Base-by-base conservation (phyloP, 2,888 invertebrate species). In the Hypolimnas misippus region DNA sequence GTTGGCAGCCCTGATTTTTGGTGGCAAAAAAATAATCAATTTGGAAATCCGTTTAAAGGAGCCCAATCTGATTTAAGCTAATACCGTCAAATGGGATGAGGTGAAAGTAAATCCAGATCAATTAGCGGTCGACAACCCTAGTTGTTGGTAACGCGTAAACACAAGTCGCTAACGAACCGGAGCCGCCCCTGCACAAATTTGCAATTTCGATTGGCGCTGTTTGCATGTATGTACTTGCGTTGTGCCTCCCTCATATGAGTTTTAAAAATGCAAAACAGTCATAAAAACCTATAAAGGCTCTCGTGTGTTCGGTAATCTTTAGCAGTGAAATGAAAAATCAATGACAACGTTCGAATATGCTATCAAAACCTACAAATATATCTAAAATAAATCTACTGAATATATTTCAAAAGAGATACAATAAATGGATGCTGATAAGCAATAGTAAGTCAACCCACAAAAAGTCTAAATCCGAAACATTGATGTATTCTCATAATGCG, bases 161-260 rank as follows among this genome's bases (percentile, higher is more conserved):
- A 91, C 88, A 88, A 87, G 87, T 87, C 85, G 84, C 89, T 92
- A 92, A 92, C 91, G 91, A 92, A 92, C 88, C 89, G 83, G 78
- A 77, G 80, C 85, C 82, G 87, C 84, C 86, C 88, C 87, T 90
- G 89, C 90, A 88, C 89, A 89, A 89, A 92, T 91, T 91, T 92
- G 90, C 91, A 92, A 91, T 90, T 91, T 91, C 90, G 89, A 92
- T 91, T 92, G 89, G 80, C 75, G 73, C 78, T 82, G 84, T 82
- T 86, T 83, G 82, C 83, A 77, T 81, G 79, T 85, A 71, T 69
- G 69, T 66, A 82, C 81, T 78, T 84, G 77, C 78, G 79, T 78
- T 76, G 75, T 77, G 63, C 70, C 68, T 71, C 70, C 71, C 73
- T 67, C 69, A 70, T 73, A 71, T 74, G 73, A 73, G 72, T 72